Conservation (phyloP, 1,140 invertebrate species). For the Temnothorax nylanderi region DNA sequence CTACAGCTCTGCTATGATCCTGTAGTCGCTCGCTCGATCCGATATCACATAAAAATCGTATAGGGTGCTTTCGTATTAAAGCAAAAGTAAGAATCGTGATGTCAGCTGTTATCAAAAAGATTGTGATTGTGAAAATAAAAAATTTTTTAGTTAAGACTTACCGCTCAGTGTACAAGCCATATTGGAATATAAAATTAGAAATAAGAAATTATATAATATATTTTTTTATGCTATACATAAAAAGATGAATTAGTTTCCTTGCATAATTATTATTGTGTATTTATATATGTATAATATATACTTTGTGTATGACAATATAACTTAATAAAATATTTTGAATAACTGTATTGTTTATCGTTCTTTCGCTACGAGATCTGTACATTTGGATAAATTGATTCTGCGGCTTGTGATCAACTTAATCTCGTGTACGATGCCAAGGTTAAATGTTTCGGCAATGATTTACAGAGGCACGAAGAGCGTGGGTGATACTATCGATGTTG, state of each 20-base stretch:
- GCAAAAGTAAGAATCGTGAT: background rate
- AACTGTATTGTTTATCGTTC: background rate
- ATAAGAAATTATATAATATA: background rate
- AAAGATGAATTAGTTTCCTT: background rate
- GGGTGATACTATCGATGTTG: slow-evolving; percentile 71
- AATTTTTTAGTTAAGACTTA: background rate
- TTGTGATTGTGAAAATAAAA: background rate
- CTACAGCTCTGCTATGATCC: background rate
- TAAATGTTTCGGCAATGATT: slow-evolving; percentile 80
- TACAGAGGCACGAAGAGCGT: slow-evolving; percentile 67
- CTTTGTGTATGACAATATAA: background rate
- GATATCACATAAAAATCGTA: slow-evolving; percentile 48
- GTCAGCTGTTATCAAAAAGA: background rate
- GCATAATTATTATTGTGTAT: background rate
- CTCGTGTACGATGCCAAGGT: slow-evolving; percentile 59
- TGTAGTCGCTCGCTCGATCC: background rate
- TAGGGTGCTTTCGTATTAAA: background rate
- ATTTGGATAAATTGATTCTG: slow-evolving; percentile 37
- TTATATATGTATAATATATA: background rate
- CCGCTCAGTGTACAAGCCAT: background rate
- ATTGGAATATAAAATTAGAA: background rate
- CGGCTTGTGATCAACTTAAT: slow-evolving; percentile 13
- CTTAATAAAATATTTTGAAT: background rate
- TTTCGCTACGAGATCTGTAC: background rate
- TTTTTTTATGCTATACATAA: background rate